phyloP scores from a whole-genome alignment of 2,888 invertebrate species.

The Xanthia togata region DNA sequence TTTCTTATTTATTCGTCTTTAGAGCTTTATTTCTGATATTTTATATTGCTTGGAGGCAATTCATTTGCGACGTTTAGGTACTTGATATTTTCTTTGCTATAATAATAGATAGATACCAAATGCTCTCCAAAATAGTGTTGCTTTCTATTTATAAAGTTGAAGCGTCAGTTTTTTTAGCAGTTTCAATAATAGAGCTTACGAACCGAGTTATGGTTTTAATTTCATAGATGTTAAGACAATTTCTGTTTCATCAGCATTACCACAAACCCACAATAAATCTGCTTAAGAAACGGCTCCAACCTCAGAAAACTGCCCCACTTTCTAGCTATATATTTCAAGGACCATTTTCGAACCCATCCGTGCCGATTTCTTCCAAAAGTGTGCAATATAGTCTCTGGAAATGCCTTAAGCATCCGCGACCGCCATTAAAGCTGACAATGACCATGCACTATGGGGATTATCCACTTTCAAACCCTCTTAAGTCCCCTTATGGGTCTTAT shows the following conservation, averaged over 20 bases:
- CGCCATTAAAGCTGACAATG: conserved; percentile 57
- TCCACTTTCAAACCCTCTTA: conserved; percentile 29
- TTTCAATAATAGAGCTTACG: no score
- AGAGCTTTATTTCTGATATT: conserved; percentile 16
- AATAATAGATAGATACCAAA: not conserved
- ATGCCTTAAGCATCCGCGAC: conserved; percentile 55
- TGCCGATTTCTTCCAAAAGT: conserved; percentile 37
- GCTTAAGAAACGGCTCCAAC: conserved; percentile 17
- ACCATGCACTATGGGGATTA: conserved; percentile 37
- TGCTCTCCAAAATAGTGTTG: not conserved
- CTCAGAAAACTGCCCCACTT: conserved; percentile 19
- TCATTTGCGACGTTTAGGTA: not conserved
- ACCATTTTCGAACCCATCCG: conserved; percentile 23
- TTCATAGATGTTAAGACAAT: not conserved
- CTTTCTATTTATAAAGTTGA: not conserved
- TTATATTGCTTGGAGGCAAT: conserved; percentile 1
- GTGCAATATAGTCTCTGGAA: conserved; percentile 48
- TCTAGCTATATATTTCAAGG: conserved; percentile 20
- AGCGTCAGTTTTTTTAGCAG: not conserved
- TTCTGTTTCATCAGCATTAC: no score
- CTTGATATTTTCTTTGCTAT: not conserved
- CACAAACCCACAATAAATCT: no score
- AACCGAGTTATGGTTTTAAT: no score
- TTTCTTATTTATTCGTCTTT: conserved; percentile 45
- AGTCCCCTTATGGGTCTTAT: conserved; percentile 30